Evolutionary conservation across 2,797 vertebrate genomes (phyloP).

Genomic region (Intellagama lesueurii): DNA sequence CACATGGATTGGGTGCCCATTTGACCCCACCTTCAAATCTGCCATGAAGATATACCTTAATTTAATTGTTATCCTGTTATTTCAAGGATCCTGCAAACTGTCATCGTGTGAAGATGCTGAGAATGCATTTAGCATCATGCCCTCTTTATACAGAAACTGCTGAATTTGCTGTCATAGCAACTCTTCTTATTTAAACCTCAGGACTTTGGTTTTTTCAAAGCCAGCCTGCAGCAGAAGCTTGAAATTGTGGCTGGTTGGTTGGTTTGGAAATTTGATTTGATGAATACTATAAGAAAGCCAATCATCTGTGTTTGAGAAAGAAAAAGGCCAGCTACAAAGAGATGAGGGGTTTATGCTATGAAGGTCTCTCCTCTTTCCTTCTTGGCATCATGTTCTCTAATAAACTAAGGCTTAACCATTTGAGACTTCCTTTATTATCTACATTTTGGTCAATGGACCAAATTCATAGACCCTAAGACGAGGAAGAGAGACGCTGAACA

Average conservation of each 20-base stretch:
- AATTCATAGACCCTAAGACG: constrained; percentile 37
- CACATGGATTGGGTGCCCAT: too few relatives aligned
- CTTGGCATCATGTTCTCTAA: constrained; percentile 35
- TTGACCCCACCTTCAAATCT: background rate
- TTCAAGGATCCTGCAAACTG: background rate
- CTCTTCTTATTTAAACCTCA: background rate
- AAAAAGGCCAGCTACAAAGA: background rate
- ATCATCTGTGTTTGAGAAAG: background rate
- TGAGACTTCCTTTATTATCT: background rate
- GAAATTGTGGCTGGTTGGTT: background rate
- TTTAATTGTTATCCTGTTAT: constrained; percentile 20
- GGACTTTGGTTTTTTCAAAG: background rate
- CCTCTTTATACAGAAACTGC: background rate
- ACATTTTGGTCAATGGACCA: constrained; percentile 17
- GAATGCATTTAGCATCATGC: background rate
- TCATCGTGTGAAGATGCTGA: constrained; percentile 17
- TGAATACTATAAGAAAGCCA: background rate
- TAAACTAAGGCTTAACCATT: constrained; percentile 39
- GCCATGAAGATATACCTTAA: background rate
- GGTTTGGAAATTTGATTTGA: background rate
- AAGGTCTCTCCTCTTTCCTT: constrained; percentile 18
- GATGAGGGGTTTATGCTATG: background rate
- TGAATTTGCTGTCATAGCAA: constrained; percentile 25
- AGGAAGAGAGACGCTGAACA: constrained; percentile 60
- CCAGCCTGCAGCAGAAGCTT: background rate